Conservation (phyloP, 2,797 vertebrate genomes). For the Catamblyrhynchus diadema region DNA sequence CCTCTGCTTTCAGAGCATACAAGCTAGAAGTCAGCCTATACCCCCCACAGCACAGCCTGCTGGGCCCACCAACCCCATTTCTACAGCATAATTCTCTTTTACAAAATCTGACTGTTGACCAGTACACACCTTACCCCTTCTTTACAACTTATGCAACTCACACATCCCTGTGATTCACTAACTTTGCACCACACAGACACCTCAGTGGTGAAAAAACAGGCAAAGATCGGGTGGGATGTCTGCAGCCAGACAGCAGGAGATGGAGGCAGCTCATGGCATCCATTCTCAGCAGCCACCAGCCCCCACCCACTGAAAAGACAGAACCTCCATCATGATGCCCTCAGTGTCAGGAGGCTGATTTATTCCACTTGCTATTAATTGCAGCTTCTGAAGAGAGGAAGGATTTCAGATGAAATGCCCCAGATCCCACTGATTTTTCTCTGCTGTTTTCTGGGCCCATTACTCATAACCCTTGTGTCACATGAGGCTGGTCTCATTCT, state of each 20-base stretch:
- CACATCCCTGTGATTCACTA: accelerated
- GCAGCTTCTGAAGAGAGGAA: neutral
- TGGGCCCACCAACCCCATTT: neutral
- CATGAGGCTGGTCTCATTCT: constrained; percentile 30
- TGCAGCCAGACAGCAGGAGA: neutral
- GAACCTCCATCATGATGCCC: neutral
- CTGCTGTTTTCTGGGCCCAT: neutral
- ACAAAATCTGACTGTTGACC: neutral
- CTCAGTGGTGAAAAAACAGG: neutral
- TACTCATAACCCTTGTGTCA: constrained; percentile 44
- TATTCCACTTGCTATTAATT: neutral
- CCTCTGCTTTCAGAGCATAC: neutral
- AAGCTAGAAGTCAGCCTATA: neutral
- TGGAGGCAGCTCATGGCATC: neutral
- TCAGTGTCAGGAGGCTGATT: neutral
- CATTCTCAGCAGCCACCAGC: neutral
- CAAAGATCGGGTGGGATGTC: neutral
- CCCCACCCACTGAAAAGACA: neutral
- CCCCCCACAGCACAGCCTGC: neutral
- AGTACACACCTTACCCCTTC: neutral
- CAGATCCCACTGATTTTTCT: neutral
- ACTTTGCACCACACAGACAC: neutral
- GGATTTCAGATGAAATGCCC: neutral
- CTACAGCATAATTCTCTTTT: neutral
- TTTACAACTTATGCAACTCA: neutral